These are phyloP conservation scores for Gastracanthus pulcherrimus DNA, from an alignment of 2,888 invertebrate species.

Conservation along the genomic window DNA sequence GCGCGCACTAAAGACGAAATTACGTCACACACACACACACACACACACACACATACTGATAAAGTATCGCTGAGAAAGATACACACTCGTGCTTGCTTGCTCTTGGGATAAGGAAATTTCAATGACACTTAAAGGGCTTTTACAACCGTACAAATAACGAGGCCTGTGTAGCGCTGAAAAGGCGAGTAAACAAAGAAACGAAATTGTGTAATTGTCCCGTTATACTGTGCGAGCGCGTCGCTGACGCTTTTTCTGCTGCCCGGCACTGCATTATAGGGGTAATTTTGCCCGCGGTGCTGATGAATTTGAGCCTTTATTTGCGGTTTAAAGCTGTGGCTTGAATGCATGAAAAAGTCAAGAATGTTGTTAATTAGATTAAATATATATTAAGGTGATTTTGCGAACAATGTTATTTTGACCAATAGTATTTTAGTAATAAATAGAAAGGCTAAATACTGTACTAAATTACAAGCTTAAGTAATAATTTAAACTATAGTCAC, in stretches of 20 bases:
- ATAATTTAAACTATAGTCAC: no score
- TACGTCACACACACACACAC: not conserved
- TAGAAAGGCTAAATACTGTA: no score
- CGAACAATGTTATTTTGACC: no score
- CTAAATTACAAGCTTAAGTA: no score
- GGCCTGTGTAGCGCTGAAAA: not conserved
- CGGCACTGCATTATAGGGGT: not conserved
- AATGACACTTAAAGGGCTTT: constrained; percentile 34
- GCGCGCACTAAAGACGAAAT: constrained; percentile 27
- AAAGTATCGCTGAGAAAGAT: not conserved
- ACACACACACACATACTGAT: not conserved
- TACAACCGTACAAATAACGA: not conserved
- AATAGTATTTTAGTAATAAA: no score
- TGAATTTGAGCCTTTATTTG: no score
- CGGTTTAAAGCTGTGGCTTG: no score
- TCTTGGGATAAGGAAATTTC: constrained; percentile 43
- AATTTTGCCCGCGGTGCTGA: no score
- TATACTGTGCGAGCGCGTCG: not conserved
- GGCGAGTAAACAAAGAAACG: not conserved
- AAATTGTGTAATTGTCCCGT: constrained; percentile 30
- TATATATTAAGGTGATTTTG: no score
- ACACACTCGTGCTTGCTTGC: no score
- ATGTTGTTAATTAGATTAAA: no score
- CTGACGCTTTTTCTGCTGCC: not conserved
- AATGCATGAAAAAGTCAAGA: no score